Conservation (phyloP, 2,888 invertebrate genomes). For the Boloria euphrosyne region DNA sequence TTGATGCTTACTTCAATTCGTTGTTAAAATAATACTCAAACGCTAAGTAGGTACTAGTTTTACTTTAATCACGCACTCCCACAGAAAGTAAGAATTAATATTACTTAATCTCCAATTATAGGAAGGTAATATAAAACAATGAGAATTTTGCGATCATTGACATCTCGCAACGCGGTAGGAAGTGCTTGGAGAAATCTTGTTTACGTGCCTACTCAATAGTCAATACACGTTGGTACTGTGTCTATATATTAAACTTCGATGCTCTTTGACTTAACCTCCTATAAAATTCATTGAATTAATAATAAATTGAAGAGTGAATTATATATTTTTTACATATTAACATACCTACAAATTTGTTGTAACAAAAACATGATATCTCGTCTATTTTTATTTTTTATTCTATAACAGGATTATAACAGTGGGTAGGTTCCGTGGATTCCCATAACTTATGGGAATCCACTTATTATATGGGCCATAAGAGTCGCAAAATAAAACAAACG, state of each 20-base stretch:
- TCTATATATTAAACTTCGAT: slow-evolving; percentile 51
- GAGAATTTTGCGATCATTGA: slow-evolving; percentile 54
- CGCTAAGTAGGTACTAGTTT: background rate
- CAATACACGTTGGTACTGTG: slow-evolving; percentile 36
- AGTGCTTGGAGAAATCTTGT: slow-evolving; percentile 56
- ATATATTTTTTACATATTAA: no score
- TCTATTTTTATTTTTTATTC: no score
- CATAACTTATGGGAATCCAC: no score
- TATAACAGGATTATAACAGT: no score
- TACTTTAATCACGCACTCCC: background rate
- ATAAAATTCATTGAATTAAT: background rate
- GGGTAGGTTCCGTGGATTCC: no score
- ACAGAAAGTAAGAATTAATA: slow-evolving; percentile 19
- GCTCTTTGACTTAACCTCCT: slow-evolving; percentile 35
- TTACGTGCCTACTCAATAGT: slow-evolving; percentile 8
- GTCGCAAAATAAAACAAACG: no score
- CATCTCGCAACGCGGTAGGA: slow-evolving; percentile 55
- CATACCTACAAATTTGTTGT: no score
- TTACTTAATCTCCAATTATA: slow-evolving; percentile 25
- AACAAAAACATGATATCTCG: no score
- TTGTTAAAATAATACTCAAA: background rate
- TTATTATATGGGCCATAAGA: no score
- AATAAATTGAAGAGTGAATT: no score
- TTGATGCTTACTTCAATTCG: slow-evolving; percentile 48
- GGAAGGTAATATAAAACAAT: slow-evolving; percentile 42